Base-by-base conservation (phyloP, 2,113 vertebrate species). In the Chascanopsetta lugubris region DNA sequence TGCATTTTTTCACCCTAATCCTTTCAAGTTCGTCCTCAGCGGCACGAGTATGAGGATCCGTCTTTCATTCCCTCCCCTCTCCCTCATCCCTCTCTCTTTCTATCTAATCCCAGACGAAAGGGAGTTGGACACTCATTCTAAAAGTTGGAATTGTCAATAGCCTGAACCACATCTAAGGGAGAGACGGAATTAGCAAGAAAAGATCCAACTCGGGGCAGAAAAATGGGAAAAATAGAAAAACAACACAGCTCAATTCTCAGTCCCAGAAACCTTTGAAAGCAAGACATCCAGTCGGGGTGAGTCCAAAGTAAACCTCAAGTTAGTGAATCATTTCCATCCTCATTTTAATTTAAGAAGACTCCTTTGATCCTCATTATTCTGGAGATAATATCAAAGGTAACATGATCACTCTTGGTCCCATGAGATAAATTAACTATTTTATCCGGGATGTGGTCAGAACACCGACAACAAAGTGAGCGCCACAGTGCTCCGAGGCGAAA, bases 111-210 rank as follows among this genome's bases (percentile, higher is more conserved):
- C 69, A 83, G 47, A 77, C 80, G 51, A 89, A 88, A 84, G 72
- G 74, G 82, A 86, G 71, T 80, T 82, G 80, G 82, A 87, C 75
- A 65, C 82, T 77, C 69, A 64, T 73, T 83, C 78, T 71, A 80
- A 86, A 87, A 88, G 79, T 85, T 84, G 75, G 77, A 88, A 87
- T 90, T 80, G 82, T 84, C 86, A 88, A 87, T 80, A 81, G 61
- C 76, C 69, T 71, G 43, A 67, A 85, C 77, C 83, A 88, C 85
- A 89, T 88, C 61, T 86, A 63, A 87, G 66, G 64, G 74, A 77
- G 65, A 80, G 56, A 72, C 18, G 38, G 79, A 89, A 87, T 83
- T 77, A 79, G 69, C 69, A 55, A 46, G 59, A 71, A 72, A 71
- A 71, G 40, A 72, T n/a, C 45, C 25, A 66, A 61, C 53, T 61